Conservation (phyloP, 2,113 vertebrate genomes). For the Paramormyrops kingsleyae region DNA sequence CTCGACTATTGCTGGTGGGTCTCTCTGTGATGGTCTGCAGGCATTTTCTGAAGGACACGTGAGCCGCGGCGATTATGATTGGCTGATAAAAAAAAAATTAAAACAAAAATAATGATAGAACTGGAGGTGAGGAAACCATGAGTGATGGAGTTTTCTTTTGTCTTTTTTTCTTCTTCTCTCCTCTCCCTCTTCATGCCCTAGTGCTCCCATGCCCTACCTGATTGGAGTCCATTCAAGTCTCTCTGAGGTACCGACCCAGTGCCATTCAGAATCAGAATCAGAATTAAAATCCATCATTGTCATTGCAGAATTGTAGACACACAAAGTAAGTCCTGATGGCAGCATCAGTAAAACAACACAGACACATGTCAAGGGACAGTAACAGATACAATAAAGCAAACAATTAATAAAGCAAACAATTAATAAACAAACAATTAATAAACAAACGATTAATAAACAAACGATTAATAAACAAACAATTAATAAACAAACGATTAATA, state of each 20-base stretch:
- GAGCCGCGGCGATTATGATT: not conserved
- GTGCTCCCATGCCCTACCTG: conserved; percentile 84
- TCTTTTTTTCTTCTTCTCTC: not conserved
- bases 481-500: not conserved
- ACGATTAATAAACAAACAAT: not conserved
- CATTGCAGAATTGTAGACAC: not conserved
- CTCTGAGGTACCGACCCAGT: conserved; percentile 60
- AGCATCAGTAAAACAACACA: not conserved
- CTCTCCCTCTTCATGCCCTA: conserved; percentile 34
- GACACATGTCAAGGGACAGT: not conserved
- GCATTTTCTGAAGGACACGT: not conserved
- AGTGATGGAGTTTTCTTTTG: not conserved
- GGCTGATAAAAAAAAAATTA: not conserved
- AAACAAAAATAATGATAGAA: not conserved
- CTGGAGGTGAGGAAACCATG: not conserved
- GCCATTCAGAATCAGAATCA: not conserved
- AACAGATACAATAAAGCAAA: not conserved
- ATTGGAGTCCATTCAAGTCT: conserved; percentile 81
- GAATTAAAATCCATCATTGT: not conserved
- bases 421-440: no score
- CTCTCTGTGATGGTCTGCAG: not conserved
- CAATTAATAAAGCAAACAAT: no score
- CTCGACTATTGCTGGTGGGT: conserved; percentile 84
- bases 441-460: no score
- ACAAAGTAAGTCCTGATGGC: not conserved